These are phyloP conservation scores for Epinotia bilunana DNA, from an alignment of 2,888 invertebrate species.

Conservation along the genomic window DNA sequence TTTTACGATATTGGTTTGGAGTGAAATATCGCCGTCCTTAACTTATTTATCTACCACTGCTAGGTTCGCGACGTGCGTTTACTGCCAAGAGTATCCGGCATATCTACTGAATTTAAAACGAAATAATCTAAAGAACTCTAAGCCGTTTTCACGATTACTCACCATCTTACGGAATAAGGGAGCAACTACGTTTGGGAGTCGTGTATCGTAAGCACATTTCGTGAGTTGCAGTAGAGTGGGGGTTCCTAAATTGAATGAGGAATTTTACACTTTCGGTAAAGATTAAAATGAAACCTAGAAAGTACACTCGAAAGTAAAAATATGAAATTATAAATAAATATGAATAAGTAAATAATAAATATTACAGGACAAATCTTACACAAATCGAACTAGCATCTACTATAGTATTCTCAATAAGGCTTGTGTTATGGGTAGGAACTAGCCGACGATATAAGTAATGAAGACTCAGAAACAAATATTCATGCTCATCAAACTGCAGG, in stretches of 20 bases:
- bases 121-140: conserved; percentile 61
- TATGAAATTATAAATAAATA: too few species aligned
- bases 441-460: too few species aligned
- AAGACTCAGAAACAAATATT: too few species aligned
- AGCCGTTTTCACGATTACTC: conserved; percentile 51
- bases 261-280: not conserved
- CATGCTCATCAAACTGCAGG: too few species aligned
- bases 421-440: too few species aligned
- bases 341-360: too few species aligned
- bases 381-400: too few species aligned
- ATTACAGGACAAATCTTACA: too few species aligned
- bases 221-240: not conserved
- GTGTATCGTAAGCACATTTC: not conserved
- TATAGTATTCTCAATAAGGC: too few species aligned
- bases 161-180: not conserved
- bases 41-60: conserved; percentile 75
- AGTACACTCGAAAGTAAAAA: not conserved
- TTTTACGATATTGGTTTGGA: conserved; percentile 75
- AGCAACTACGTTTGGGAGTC: not conserved
- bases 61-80: conserved; percentile 68
- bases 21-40: conserved; percentile 72
- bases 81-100: conserved; percentile 62
- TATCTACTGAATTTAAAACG: conserved; percentile 65
- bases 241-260: not conserved
- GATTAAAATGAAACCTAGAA: not conserved